phyloP scores from a whole-genome alignment of 2,888 invertebrate species.

The Eugnorisma glareosa region DNA sequence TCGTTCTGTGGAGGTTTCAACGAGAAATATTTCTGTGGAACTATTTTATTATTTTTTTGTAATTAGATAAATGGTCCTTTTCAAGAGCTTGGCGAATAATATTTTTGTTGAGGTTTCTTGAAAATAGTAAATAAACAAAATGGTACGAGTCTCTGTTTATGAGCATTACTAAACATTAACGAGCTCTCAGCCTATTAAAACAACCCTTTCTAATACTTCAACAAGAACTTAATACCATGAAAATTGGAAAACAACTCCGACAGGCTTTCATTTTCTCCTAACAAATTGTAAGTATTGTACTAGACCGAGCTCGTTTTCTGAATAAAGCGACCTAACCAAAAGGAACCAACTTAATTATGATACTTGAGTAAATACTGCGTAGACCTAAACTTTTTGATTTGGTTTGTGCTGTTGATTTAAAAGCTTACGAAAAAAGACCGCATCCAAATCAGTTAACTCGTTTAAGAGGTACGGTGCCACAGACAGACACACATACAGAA shows the following conservation, averaged over 20 bases:
- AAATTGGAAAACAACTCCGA: slow-evolving; percentile 50
- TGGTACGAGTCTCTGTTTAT: not conserved
- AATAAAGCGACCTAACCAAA: slow-evolving; percentile 40
- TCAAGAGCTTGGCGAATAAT: not conserved
- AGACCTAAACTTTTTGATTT: slow-evolving; percentile 5
- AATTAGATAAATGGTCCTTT: not conserved
- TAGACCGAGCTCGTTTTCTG: slow-evolving; percentile 37
- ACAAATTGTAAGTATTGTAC: slow-evolving; percentile 38
- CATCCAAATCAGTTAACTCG: too few species aligned
- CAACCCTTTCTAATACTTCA: slow-evolving; percentile 40
- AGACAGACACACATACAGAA: too few species aligned
- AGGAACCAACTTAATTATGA: slow-evolving; percentile 39
- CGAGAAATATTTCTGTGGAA: not conserved
- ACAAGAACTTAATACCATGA: slow-evolving; percentile 33
- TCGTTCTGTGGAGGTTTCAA: not conserved
- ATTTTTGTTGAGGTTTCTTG: not conserved
- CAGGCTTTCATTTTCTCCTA: slow-evolving; percentile 49
- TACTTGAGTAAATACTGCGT: slow-evolving; percentile 37
- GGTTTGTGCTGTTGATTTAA: slow-evolving; percentile 11
- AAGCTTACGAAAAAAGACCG: too few species aligned
- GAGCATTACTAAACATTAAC: not conserved
- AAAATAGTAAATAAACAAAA: not conserved
- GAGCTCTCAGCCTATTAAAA: slow-evolving; percentile 9
- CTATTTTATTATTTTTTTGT: not conserved
- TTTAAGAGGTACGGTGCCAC: too few species aligned